phyloP scores from a whole-genome alignment of 2,888 invertebrate species.

The Drosophila nr. fundita region DNA sequence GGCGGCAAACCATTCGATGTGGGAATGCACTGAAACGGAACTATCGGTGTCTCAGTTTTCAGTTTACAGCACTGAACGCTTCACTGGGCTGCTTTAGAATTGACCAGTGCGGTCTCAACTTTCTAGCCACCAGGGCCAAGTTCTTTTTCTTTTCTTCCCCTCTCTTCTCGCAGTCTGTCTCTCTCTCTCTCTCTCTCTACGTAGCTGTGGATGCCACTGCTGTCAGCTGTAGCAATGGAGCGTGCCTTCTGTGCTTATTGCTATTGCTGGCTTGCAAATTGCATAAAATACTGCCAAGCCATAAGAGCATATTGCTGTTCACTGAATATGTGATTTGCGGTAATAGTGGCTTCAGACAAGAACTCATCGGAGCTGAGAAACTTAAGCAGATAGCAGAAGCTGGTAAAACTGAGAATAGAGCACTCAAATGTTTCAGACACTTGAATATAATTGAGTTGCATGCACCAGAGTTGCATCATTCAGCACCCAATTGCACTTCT shows the following conservation, averaged over 20 bases:
- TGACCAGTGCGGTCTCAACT: constrained; percentile 69
- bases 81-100: constrained; percentile 32
- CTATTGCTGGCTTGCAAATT: constrained; percentile 68
- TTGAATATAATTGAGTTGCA: constrained; percentile 15
- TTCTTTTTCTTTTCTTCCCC: constrained; percentile 14
- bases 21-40: constrained; percentile 64
- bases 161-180: neutral
- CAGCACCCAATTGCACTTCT: neutral
- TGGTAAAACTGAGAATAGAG: constrained; percentile 5
- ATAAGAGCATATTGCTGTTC: constrained; percentile 78
- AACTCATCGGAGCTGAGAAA: constrained; percentile 1
- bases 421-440: constrained; percentile 33
- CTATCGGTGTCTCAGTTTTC: constrained; percentile 68
- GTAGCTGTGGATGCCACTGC: constrained; percentile 10
- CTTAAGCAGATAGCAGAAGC: neutral
- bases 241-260: constrained; percentile 53
- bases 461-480: constrained; percentile 19
- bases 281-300: constrained; percentile 75
- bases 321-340: constrained; percentile 71
- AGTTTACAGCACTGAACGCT: constrained; percentile 37
- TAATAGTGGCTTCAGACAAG: constrained; percentile 22
- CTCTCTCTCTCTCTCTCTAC: neutral
- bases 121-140: constrained; percentile 54
- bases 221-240: constrained; percentile 55
- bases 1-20: constrained; percentile 50